Conservation (phyloP, 2,113 vertebrate species). For the Cisticola juncidis region DNA sequence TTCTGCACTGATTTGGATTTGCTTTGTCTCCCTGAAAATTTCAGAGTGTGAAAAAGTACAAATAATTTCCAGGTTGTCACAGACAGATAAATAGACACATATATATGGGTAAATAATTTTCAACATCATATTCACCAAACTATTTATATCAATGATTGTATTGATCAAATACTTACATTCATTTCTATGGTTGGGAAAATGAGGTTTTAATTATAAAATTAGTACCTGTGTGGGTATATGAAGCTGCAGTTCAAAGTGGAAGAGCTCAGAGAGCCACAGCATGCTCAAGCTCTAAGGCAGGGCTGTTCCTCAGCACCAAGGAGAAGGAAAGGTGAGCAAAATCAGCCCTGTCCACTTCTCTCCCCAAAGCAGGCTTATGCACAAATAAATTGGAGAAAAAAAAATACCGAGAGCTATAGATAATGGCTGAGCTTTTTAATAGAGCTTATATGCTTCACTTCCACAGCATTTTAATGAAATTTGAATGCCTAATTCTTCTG, state of each 20-base stretch:
- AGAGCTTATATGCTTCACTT: conserved; percentile 35
- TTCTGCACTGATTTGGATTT: background rate
- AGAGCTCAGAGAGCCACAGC: background rate
- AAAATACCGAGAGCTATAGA: background rate
- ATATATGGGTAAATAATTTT: background rate
- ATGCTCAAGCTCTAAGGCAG: background rate
- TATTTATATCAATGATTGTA: background rate
- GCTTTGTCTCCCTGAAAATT: background rate
- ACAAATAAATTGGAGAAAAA: conserved; percentile 1
- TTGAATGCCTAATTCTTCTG: conserved; percentile 31
- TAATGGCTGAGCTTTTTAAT: conserved; percentile 27
- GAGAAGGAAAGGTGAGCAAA: background rate
- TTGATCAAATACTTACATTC: background rate
- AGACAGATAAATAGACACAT: background rate
- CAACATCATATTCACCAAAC: background rate
- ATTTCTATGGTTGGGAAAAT: background rate
- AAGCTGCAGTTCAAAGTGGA: background rate
- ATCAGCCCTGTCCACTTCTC: background rate
- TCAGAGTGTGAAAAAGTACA: background rate
- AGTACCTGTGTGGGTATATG: background rate
- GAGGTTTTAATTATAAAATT: background rate
- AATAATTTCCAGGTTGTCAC: background rate
- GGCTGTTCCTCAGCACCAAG: background rate
- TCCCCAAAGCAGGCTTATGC: background rate
- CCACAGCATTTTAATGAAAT: conserved; percentile 50